phyloP scores from a whole-genome alignment of 2,888 invertebrate species.

The Lycophotia porphyrea region DNA sequence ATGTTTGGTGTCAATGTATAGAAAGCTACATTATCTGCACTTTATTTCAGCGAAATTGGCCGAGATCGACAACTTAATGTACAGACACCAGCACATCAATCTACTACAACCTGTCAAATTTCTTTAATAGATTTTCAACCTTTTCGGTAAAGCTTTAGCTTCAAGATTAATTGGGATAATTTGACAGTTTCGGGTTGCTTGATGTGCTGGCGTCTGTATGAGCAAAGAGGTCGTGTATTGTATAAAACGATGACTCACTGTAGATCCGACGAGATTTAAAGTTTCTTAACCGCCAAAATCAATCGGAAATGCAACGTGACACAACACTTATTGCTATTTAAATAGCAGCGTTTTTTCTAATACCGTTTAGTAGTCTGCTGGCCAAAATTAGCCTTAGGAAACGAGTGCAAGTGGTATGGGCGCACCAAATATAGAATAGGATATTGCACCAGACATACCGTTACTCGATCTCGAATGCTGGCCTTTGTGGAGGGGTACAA shows the following conservation, averaged over 20 bases:
- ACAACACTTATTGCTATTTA: conserved; percentile 34
- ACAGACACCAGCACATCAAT: too few species aligned
- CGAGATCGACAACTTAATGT: conserved; percentile 37
- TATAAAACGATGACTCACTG: conserved; percentile 55
- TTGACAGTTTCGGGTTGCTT: too few species aligned
- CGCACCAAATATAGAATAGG: conserved; percentile 67
- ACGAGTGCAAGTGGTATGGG: conserved; percentile 52
- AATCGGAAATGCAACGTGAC: conserved; percentile 5
- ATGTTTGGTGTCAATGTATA: conserved; percentile 41
- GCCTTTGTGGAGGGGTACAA: conserved; percentile 46
- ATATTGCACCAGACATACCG: conserved; percentile 69
- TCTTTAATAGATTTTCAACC: too few species aligned
- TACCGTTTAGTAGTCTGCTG: conserved; percentile 35
- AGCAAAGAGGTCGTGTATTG: conserved; percentile 45
- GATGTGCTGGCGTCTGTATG: too few species aligned
- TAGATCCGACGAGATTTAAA: conserved; percentile 23
- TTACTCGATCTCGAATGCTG: conserved; percentile 59
- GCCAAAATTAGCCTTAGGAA: conserved; percentile 59
- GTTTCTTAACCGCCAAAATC: conserved; percentile 40
- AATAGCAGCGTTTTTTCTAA: conserved; percentile 43
- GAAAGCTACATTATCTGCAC: conserved; percentile 27
- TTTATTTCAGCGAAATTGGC: conserved; percentile 35
- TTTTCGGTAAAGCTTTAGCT: too few species aligned
- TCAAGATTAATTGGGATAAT: too few species aligned
- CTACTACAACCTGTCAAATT: too few species aligned